A percentile compares a stretch with the other conserved stretches of the same genome.
phyloP scores from a whole-genome alignment of 2,113 vertebrate species.

The Murina feae region DNA sequence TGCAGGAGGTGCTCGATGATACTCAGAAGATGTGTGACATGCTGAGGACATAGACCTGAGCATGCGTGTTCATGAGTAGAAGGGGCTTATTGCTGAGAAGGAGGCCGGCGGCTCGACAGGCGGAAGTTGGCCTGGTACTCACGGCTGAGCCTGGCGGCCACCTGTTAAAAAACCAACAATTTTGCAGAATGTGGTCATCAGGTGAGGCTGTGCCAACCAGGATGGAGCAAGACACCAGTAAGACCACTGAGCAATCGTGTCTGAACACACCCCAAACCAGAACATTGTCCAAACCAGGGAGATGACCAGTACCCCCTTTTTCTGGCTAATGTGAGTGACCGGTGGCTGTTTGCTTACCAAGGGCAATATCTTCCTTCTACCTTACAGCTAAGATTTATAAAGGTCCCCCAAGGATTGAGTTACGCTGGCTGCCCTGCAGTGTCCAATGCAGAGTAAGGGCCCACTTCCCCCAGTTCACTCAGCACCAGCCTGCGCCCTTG shows the following conservation, averaged over 20 bases:
- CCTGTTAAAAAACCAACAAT: background rate
- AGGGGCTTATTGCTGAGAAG: background rate
- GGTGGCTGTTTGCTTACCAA: background rate
- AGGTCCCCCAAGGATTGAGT: background rate
- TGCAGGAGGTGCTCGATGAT: background rate
- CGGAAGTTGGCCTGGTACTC: background rate
- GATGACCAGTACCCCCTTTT: rapidly evolving
- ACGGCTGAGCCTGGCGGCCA: background rate
- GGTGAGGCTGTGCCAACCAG: background rate
- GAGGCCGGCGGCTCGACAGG: background rate
- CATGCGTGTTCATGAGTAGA: background rate
- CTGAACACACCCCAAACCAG: background rate
- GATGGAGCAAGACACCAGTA: background rate
- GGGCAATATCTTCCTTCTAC: background rate
- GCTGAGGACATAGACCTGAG: background rate
- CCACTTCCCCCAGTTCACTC: background rate
- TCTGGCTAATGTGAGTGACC: no score
- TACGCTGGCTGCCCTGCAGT: background rate
- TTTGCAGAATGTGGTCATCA: background rate
- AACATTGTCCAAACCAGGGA: background rate
- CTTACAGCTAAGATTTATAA: background rate
- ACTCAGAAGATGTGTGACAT: background rate
- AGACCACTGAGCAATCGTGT: background rate
- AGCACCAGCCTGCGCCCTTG: background rate
- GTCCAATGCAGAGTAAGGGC: background rate